These are phyloP conservation scores for Charina bottae DNA, from an alignment of 2,113 vertebrate genomes.

Conservation along the genomic window DNA sequence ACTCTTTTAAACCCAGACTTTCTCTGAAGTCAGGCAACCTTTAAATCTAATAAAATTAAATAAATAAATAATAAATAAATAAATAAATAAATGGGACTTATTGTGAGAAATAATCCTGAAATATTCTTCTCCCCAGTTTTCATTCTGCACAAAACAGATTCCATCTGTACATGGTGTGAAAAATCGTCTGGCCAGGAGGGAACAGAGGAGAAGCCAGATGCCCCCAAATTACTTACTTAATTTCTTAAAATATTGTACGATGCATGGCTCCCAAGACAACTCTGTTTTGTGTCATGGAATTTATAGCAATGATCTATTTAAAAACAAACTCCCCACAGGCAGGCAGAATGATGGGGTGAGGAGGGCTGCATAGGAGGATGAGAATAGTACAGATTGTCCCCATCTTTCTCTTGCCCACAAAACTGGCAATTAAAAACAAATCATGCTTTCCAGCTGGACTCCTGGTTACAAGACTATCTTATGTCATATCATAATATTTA, in stretches of 20 bases:
- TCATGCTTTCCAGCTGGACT: neutral
- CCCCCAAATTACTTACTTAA: neutral
- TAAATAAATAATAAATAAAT: too few relatives aligned
- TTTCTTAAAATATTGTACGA: neutral
- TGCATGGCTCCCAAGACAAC: neutral
- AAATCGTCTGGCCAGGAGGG: neutral
- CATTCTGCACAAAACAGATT: neutral
- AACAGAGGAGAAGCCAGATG: neutral
- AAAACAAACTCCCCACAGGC: neutral
- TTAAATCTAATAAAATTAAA: neutral
- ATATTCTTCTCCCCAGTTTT: constrained; percentile 2
- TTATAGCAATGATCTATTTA: constrained; percentile 21
- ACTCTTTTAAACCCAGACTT: neutral
- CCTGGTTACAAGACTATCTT: neutral
- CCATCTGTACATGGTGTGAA: constrained; percentile 11
- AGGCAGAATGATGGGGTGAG: neutral
- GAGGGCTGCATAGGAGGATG: neutral
- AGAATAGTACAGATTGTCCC: neutral
- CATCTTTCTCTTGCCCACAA: neutral
- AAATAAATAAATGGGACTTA: neutral
- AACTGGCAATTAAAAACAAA: neutral
- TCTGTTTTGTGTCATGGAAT: neutral
- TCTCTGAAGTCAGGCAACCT: neutral
- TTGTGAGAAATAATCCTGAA: neutral
- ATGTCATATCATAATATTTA: neutral